These are phyloP conservation scores for Pogoniulus pusillus DNA, from an alignment of 2,797 vertebrate genomes.

Conservation along the genomic window DNA sequence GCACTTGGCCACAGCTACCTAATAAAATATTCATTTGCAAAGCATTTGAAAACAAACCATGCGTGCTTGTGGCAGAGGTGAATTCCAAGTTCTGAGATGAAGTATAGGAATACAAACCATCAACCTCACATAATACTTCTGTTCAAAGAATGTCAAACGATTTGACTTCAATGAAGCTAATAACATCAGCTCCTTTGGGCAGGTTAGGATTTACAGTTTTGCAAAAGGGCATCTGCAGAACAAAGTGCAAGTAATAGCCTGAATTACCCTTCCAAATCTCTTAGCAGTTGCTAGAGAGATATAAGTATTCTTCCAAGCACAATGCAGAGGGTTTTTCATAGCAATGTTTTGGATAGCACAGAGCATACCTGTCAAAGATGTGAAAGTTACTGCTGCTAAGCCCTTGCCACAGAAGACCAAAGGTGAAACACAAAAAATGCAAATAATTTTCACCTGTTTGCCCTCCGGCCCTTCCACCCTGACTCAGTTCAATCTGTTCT, in stretches of 20 bases:
- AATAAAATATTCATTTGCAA: neutral
- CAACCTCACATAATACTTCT: neutral
- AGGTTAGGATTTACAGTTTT: neutral
- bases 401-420: neutral
- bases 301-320: neutral
- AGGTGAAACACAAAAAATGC: neutral
- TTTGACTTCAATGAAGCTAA: neutral
- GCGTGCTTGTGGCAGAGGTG: neutral
- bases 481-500: neutral
- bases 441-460: neutral
- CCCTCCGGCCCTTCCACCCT: neutral
- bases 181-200: neutral
- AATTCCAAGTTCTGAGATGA: neutral
- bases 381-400: neutral
- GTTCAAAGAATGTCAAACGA: neutral
- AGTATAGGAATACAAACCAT: neutral
- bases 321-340: neutral
- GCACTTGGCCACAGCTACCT: neutral
- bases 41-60: conserved; percentile 12
- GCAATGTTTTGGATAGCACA: neutral
- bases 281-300: neutral
- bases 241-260: neutral
- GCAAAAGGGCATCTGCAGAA: neutral
- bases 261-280: neutral
- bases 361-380: neutral